Evolutionary conservation across 2,113 vertebrate species (phyloP), one percentile per base, ranked within the genome.

Genomic region (Drymodes brunneopygia): DNA sequence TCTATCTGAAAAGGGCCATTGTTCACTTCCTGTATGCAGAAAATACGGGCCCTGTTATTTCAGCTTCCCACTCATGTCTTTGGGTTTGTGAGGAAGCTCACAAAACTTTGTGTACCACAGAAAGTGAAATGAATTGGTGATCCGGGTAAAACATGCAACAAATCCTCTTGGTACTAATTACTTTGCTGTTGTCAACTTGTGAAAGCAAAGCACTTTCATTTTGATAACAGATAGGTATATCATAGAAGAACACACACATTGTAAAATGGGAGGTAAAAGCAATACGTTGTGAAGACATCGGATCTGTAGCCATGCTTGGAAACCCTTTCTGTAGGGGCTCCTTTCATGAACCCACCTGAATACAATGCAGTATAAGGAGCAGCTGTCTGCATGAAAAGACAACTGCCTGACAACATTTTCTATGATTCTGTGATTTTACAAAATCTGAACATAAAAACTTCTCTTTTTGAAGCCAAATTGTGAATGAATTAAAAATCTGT

Each of bases 141-240:
- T 70, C 27, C 42, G 62, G 33, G n/a, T 48, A 60, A 79, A 86
- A 58, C 14, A 51, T 0, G 0, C 31, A 53, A 21, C 53, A 48
- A 73, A 82, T 81, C 29, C 13, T 60, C 22, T 64, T 48, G 38
- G 61, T n/a, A 21, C 14, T 45, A 45, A 54, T 75, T 36, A 47
- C 44, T 86, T 60, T 86, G 48, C 38, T 79, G 11, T 45, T 89
- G 70, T 53, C 48, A 60, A 7, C 29, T 86, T 78, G 27, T 3
- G 3, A 81, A 77, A 91, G 25, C 45, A 80, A 85, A 82, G n/a
- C 35, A 47, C 19, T 36, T 88, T 75, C n/a, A 70, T 92, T 93
- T 51, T 61, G 44, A 25, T 58, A 70, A n/a, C 13, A 47, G 35
- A 66, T 12, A 58, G 19, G 18, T 56, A 17, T 51, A 28, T 36